Conservation (phyloP, 2,888 invertebrate genomes). For the Agrochola circellaris region DNA sequence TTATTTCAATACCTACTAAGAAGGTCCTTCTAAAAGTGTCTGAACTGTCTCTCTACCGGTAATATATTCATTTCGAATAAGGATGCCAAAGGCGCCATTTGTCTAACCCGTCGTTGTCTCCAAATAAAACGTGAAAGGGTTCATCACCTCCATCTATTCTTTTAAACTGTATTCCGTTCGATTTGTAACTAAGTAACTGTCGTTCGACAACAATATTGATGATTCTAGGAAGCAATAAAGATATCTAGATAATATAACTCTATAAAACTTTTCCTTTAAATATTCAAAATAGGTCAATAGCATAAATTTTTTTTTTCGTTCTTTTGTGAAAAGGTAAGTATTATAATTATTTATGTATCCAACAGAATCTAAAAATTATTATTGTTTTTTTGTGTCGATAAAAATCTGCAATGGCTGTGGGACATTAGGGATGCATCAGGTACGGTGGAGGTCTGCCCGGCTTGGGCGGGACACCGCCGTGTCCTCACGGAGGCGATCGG, state of each 20-base stretch:
- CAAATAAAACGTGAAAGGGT: constrained; percentile 59
- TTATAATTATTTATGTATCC: not conserved
- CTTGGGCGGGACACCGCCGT: too few relatives aligned
- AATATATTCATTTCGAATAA: constrained; percentile 49
- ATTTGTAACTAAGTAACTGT: constrained; percentile 48
- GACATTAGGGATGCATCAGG: not conserved
- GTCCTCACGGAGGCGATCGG: too few relatives aligned
- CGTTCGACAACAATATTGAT: constrained; percentile 43
- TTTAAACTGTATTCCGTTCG: constrained; percentile 49
- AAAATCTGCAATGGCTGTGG: not conserved
- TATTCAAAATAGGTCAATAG: not conserved
- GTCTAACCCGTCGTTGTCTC: constrained; percentile 42
- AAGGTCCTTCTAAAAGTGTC: constrained; percentile 18
- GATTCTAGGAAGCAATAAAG: constrained; percentile 8
- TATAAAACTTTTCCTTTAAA: not conserved
- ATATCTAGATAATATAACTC: not conserved
- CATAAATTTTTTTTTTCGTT: not conserved
- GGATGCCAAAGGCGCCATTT: constrained; percentile 46
- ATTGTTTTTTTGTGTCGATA: too few relatives aligned
- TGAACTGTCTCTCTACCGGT: constrained; percentile 18
- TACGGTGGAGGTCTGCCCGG: too few relatives aligned
- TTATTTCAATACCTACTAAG: not conserved
- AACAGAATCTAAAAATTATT: not conserved
- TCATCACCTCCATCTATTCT: constrained; percentile 49
- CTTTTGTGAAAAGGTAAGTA: not conserved